Evolutionary conservation across 2,113 vertebrate genomes (phyloP).

Genomic region (Silurus meridionalis): DNA sequence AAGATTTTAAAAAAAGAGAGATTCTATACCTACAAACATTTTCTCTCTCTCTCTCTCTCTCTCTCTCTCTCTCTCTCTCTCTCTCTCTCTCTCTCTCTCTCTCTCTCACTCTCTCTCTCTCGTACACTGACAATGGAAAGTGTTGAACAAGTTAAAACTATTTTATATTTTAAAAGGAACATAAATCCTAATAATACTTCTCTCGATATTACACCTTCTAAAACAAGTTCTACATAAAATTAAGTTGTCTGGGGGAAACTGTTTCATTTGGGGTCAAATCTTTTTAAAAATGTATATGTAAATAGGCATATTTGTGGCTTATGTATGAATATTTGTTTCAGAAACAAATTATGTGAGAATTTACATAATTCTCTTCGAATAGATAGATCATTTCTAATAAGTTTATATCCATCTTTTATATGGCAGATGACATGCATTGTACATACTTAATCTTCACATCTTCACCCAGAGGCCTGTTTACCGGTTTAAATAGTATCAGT

Average conservation of each 20-base stretch:
- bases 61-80: background rate
- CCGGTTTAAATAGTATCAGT: background rate
- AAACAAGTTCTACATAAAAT: too few relatives aligned
- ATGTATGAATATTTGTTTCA: background rate
- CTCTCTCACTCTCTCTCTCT: background rate
- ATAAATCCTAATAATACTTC: too few relatives aligned
- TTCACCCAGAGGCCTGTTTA: background rate
- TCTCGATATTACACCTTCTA: too few relatives aligned
- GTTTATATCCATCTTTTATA: background rate
- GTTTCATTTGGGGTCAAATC: too few relatives aligned
- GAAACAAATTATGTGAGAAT: background rate
- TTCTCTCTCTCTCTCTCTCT: too few relatives aligned
- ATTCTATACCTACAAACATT: too few relatives aligned
- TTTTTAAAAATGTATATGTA: background rate
- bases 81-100: too few relatives aligned
- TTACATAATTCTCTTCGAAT: background rate
- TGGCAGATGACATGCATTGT: background rate
- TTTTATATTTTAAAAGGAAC: background rate
- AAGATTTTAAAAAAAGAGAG: too few relatives aligned
- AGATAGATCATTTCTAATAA: too few relatives aligned
- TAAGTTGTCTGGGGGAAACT: too few relatives aligned
- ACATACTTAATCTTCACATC: background rate
- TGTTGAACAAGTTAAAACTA: background rate
- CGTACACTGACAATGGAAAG: background rate
- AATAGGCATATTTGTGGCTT: background rate